Evolutionary conservation across 2,113 vertebrate species (phyloP), one percentile per base, ranked within the genome.

Genomic region (Synodontis membranacea): DNA sequence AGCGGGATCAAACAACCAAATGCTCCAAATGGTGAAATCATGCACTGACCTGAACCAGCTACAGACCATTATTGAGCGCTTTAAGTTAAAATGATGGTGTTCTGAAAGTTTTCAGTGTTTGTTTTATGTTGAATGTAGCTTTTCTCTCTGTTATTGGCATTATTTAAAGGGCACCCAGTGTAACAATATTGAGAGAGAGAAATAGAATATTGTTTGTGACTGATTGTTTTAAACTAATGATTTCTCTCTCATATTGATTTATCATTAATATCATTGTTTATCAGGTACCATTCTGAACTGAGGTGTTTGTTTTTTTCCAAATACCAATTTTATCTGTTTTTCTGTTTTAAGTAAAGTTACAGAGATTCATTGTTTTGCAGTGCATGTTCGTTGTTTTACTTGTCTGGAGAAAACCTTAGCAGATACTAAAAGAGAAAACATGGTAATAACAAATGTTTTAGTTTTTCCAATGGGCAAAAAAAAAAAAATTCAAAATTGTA

Each of bases 321-420:
- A n/a, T 66, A 21, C 50, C 3, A 0, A 3, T 34, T 86, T 85
- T 54, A 54, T 66, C 31, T 86, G n/a, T 86, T 78, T 50, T 75
- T 82, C 42, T 64, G 56, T 39, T 64, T n/a, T 12, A 37, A 68
- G 44, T 68, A 66, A 84, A 54, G 78, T 82, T 87, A 10, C 39
- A 50, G 76, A 78, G 76, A 78, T 89, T 79, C 83, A 34, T 54
- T 79, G 76, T 76, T 12, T n/a, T 48, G 64, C 11, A 46, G 52
- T 80, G 19, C n/a, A n/a, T n/a, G n/a, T n/a, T n/a, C n/a, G n/a
- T n/a, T n/a, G n/a, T n/a, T 52, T 54, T 54, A 19, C 76, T 79
- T 54, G 17, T 37, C 17, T 37, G 3, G 11, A n/a, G 28, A 31
- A 17, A n/a, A 48, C 21, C 31, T 50, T 17, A 52, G 34, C 37